Evolutionary conservation across 1,140 invertebrate species (phyloP).

Genomic region (Tribolium madens): DNA sequence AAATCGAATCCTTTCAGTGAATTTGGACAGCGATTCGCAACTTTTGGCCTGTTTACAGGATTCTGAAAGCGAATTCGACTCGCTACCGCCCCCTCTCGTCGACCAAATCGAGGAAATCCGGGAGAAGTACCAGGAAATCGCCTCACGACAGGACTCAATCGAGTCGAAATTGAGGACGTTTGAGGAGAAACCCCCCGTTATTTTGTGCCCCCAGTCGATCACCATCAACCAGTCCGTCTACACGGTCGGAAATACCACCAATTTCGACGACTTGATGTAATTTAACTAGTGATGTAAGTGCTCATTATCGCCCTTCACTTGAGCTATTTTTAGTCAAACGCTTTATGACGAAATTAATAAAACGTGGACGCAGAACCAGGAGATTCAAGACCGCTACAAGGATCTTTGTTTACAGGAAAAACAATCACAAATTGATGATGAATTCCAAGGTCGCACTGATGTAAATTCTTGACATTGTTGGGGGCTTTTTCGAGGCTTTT

Average conservation of each 20-base stretch:
- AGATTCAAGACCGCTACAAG: neutral
- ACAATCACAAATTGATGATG: neutral
- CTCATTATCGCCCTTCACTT: too few relatives aligned
- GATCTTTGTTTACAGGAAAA: neutral
- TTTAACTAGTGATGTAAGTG: too few relatives aligned
- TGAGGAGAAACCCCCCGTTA: neutral
- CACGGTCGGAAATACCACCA: neutral
- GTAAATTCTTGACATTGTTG: neutral
- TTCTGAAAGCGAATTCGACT: neutral
- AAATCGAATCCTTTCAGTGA: too few relatives aligned
- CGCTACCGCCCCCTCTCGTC: neutral
- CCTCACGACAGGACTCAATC: neutral
- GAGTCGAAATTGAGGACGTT: neutral
- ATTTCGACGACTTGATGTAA: neutral
- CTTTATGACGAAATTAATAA: neutral
- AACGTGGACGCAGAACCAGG: neutral
- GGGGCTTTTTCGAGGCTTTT: neutral
- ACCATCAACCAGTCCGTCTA: neutral
- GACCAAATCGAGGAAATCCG: neutral
- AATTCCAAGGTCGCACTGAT: neutral
- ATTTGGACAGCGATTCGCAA: too few relatives aligned
- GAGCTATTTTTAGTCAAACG: neutral
- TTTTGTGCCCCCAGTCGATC: neutral
- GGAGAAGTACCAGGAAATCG: neutral
- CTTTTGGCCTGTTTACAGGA: neutral